Conservation (phyloP, 1,140 invertebrate genomes). For the Pseudomyrmex concolor region DNA sequence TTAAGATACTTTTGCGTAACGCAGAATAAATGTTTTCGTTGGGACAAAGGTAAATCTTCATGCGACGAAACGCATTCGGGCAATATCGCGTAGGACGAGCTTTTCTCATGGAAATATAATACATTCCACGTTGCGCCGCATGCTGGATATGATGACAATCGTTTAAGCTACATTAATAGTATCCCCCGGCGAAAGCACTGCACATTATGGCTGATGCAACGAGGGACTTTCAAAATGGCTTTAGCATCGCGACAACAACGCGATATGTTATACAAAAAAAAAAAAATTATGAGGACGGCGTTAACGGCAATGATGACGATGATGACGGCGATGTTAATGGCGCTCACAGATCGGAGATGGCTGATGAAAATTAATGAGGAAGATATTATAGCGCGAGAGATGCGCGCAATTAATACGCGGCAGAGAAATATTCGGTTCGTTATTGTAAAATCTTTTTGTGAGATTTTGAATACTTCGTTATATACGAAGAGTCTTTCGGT, state of each 20-base stretch:
- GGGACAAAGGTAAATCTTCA: conserved; percentile 49
- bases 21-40: conserved; percentile 53
- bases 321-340: not conserved
- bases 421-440: conserved; percentile 14
- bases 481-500: not conserved
- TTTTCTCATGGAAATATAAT: conserved; percentile 58
- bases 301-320: not conserved
- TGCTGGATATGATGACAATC: conserved; percentile 42
- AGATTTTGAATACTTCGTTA: conserved; percentile 8
- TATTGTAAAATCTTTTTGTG: not conserved
- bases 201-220: not conserved
- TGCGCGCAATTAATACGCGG: conserved; percentile 3
- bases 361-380: conserved; percentile 23
- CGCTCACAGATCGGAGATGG: conserved; percentile 2
- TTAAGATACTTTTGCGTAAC: conserved; percentile 48
- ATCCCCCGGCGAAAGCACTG: not conserved
- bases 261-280: conserved; percentile 14
- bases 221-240: conserved; percentile 23
- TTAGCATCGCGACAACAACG: not conserved
- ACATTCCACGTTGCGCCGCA: conserved; percentile 42
- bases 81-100: conserved; percentile 43
- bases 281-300: not conserved
- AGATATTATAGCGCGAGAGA: not conserved
- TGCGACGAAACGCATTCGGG: conserved; percentile 16
- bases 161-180: conserved; percentile 57